Base-by-base conservation (phyloP, 2,888 invertebrate species). In the Micoletzkya japonica region DNA sequence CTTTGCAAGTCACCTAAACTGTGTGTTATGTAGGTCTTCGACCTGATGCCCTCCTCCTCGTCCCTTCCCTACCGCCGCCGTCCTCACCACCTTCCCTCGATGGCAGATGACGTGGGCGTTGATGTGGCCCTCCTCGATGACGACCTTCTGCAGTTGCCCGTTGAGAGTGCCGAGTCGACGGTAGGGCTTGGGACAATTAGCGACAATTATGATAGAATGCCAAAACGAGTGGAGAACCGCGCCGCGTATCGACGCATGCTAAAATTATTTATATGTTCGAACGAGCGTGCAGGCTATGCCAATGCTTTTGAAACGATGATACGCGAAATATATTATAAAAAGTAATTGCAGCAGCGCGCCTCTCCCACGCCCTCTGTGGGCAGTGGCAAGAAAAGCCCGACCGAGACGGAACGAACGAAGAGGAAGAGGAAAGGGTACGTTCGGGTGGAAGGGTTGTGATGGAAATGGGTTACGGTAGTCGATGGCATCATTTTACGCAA, bases 41-140 rank as follows among this genome's bases (percentile, higher is more conserved):
- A 64, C 36, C 52, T 64, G 54, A 52, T 52, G 50, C 61, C 61
- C 24, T 50, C 52, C 32, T 20, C 64, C 2, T 52, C 64, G n/a
- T 36, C 44, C 44, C n/a, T n/a, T n/a, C n/a, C n/a, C n/a, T n/a
- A n/a, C n/a, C n/a, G n/a, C n/a, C n/a, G 49, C 28, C 61, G 61
- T 17, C 61, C 44, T 14, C 17, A 30, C 3, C 44, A 61, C 49
- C n/a, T 34, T 2, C 10, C 28, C 7, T 32, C 49, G 61, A 20
- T 64, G 30, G 64, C 34, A 36, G 64, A 64, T 36, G 64, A 64
- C 30, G 52, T 64, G 34, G 64, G 64, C 34, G 64, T 64, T 6
- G 64, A 64, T 64, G 64, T 52, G n/a, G n/a, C n/a, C n/a, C n/a
- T n/a, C 34, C 52, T 64, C 34, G 36, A 52, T 34, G 64, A 64